phyloP scores from a whole-genome alignment of 1,140 invertebrate genomes.

The Caenorhabditis tropicalis region DNA sequence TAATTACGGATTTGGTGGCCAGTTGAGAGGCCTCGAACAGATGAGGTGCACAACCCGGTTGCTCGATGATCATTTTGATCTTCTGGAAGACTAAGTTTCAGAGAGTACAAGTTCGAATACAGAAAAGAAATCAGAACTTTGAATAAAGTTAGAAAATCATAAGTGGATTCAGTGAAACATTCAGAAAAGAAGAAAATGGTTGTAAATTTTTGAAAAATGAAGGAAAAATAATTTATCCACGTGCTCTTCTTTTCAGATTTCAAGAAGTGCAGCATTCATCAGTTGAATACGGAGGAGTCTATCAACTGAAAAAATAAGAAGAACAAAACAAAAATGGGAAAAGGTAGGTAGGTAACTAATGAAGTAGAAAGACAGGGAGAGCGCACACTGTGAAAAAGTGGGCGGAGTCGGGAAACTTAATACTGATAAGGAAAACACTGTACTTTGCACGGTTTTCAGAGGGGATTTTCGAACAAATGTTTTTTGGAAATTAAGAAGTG shows the following conservation, averaged over 20 bases:
- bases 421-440: not conserved
- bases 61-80: slow-evolving; percentile 27
- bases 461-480: too few relatives aligned
- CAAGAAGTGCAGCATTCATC: too few relatives aligned
- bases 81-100: too few relatives aligned
- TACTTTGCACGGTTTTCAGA: not conserved
- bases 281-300: too few relatives aligned
- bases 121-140: not conserved
- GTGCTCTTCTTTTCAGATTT: too few relatives aligned
- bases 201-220: too few relatives aligned
- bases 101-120: not conserved
- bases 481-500: too few relatives aligned
- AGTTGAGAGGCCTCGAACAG: slow-evolving; percentile 60
- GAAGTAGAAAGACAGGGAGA: not conserved
- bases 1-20: slow-evolving; percentile 66
- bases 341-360: not conserved
- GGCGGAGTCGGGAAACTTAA: slow-evolving; percentile 6
- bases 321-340: not conserved
- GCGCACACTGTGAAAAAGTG: not conserved
- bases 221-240: too few relatives aligned
- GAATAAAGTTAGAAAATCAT: not conserved
- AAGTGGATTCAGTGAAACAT: too few relatives aligned
- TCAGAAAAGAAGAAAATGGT: too few relatives aligned
- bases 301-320: not conserved
- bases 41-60: slow-evolving; percentile 32